phyloP scores from a whole-genome alignment of 2,888 invertebrate genomes.

The Yponomeuta sedellus region DNA sequence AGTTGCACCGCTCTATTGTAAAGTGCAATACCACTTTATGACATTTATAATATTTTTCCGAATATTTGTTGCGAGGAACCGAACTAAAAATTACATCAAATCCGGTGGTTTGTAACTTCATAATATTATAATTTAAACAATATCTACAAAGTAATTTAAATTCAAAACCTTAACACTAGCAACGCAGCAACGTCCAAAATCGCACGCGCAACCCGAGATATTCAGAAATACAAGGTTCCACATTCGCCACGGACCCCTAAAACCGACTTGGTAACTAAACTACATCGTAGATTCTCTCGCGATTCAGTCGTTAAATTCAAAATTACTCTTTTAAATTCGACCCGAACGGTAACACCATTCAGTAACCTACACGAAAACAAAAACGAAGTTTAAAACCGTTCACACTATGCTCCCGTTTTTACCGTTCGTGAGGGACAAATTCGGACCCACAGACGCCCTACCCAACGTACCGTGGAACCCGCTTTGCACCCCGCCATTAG shows the following conservation, averaged over 20 bases:
- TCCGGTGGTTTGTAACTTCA: not conserved
- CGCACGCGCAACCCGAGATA: not conserved
- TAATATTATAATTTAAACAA: not conserved
- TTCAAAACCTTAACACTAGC: not conserved
- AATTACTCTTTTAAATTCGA: not conserved
- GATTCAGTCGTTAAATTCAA: slow-evolving; percentile 6
- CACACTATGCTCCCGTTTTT: slow-evolving; percentile 58
- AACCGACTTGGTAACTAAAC: slow-evolving; percentile 13
- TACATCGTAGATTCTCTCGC: slow-evolving; percentile 10
- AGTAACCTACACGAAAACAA: not conserved
- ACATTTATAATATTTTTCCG: no score
- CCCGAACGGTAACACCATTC: not conserved
- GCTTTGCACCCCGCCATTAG: slow-evolving; percentile 30
- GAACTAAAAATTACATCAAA: not conserved
- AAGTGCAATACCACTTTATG: no score
- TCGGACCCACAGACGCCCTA: slow-evolving; percentile 43
- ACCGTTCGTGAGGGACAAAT: slow-evolving; percentile 60
- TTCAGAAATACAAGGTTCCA: not conserved
- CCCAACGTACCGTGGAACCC: slow-evolving; percentile 50
- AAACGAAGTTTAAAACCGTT: slow-evolving; percentile 15
- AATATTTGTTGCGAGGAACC: not conserved
- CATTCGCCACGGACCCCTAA: not conserved
- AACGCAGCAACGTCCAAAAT: slow-evolving; percentile 7
- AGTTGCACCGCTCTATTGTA: not conserved
- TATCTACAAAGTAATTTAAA: not conserved